These are phyloP conservation scores for Rhagologus leucostigma DNA, from an alignment of 2,113 vertebrate genomes.

Conservation along the genomic window DNA sequence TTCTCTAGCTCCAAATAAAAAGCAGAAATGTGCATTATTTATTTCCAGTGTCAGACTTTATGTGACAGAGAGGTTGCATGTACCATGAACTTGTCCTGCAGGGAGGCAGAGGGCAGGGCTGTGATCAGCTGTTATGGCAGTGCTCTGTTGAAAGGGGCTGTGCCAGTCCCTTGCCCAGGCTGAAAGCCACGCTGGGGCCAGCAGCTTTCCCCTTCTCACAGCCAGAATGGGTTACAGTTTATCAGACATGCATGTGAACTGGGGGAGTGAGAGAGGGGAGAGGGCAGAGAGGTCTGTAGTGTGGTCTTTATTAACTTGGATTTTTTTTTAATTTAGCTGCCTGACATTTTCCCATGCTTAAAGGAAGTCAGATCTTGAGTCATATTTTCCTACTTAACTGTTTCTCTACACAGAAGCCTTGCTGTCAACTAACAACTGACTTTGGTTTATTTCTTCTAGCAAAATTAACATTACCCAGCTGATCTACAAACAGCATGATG, in stretches of 20 bases:
- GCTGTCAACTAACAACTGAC: background rate
- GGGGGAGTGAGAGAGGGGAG: background rate
- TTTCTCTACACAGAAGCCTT: background rate
- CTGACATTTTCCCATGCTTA: slow-evolving; percentile 39
- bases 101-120: background rate
- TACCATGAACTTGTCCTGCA: background rate
- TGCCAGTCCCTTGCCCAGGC: background rate
- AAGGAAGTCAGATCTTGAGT: slow-evolving; percentile 7
- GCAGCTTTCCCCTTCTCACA: background rate
- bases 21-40: background rate
- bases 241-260: background rate
- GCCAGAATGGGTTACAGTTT: background rate
- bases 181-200: background rate
- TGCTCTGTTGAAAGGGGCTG: background rate
- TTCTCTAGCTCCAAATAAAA: background rate
- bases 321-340: background rate
- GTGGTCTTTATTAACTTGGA: background rate
- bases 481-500: background rate
- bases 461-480: background rate
- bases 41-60: background rate
- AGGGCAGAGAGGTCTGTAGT: background rate
- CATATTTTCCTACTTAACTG: background rate
- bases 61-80: background rate
- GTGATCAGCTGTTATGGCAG: background rate
- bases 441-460: background rate